Conservation (phyloP, 2,113 vertebrate genomes). For the Budorcas taxicolor region DNA sequence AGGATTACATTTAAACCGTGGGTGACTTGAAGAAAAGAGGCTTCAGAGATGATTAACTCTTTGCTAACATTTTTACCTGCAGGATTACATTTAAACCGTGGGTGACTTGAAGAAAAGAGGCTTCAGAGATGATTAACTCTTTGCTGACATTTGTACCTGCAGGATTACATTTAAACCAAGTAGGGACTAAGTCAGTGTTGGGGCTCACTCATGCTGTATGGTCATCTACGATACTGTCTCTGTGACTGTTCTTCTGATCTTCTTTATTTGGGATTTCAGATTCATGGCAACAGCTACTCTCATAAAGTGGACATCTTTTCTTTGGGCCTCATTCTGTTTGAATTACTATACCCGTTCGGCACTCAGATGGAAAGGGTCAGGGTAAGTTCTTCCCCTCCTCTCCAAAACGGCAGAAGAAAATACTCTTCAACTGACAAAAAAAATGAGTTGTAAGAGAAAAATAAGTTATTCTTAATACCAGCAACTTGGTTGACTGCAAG, state of each 20-base stretch:
- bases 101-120: not conserved
- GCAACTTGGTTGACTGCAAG: not conserved
- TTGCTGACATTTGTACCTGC: not conserved
- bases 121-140: slow-evolving; percentile 43
- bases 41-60: slow-evolving; percentile 42
- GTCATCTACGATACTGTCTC: not conserved
- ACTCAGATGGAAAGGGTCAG: slow-evolving; percentile 98
- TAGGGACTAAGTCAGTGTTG: not conserved
- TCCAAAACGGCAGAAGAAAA: not conserved
- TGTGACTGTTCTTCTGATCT: not conserved
- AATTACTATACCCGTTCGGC: slow-evolving; percentile 94
- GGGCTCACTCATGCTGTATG: not conserved
- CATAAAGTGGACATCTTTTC: slow-evolving; percentile 99
- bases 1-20: not conserved
- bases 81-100: not conserved
- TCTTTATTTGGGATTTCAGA: slow-evolving; percentile 79
- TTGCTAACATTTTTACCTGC: not conserved
- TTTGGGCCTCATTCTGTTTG: slow-evolving; percentile 96
- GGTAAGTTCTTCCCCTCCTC: slow-evolving; percentile 78
- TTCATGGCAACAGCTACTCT: slow-evolving; percentile 95
- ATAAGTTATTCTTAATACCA: not conserved
- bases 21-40: not conserved
- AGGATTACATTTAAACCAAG: not conserved
- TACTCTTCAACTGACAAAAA: not conserved
- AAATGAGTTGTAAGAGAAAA: not conserved